Conservation (phyloP, 2,113 vertebrate genomes). For the Turdus rufiventris region DNA sequence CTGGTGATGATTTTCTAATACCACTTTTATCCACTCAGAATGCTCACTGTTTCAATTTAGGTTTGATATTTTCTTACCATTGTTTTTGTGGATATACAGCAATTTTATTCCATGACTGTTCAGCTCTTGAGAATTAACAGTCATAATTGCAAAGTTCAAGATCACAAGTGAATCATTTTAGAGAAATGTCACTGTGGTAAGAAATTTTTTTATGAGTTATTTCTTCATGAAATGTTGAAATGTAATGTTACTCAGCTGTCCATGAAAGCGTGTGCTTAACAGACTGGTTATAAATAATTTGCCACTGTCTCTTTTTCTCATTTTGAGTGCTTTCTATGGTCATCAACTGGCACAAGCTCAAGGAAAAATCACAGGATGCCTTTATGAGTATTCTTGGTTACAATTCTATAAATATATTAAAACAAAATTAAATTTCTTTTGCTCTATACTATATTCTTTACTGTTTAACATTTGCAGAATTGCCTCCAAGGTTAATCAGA, state of each 20-base stretch:
- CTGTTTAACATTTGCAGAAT: constrained; percentile 59
- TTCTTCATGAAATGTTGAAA: constrained; percentile 43
- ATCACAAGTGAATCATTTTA: constrained; percentile 32
- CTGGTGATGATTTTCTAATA: background rate
- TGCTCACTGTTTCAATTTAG: background rate
- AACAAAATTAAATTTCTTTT: constrained; percentile 53
- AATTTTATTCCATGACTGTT: background rate
- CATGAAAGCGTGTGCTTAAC: constrained; percentile 43
- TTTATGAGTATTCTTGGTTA: constrained; percentile 45
- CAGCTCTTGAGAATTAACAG: background rate
- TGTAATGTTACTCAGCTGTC: constrained; percentile 52
- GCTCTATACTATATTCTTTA: constrained; percentile 47
- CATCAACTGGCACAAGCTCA: constrained; percentile 54
- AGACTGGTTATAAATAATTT: constrained; percentile 43
- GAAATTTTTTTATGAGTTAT: constrained; percentile 27
- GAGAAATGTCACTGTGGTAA: background rate
- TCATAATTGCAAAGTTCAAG: constrained; percentile 17
- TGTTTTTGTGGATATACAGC: background rate
- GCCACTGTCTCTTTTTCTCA: background rate
- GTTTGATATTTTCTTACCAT: background rate
- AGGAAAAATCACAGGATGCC: constrained; percentile 55
- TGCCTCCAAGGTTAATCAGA: constrained; percentile 47
- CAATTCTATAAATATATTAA: constrained; percentile 64
- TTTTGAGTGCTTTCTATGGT: constrained; percentile 54
- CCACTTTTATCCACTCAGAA: background rate